phyloP scores from a whole-genome alignment of 2,797 vertebrate genomes.

The Crax fasciolata region DNA sequence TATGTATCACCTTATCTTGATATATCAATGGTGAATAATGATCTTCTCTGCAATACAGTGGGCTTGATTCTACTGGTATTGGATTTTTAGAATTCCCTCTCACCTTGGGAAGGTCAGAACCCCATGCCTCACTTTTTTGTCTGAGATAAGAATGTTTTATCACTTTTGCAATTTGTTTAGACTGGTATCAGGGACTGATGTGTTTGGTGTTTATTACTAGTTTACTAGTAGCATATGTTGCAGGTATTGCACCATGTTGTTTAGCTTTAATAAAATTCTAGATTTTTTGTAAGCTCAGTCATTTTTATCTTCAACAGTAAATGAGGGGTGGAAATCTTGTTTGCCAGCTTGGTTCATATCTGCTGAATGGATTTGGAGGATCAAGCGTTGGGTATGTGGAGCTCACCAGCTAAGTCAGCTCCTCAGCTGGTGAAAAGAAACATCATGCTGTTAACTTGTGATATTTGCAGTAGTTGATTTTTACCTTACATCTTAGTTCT shows the following conservation, averaged over 20 bases:
- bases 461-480: not conserved
- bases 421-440: not conserved
- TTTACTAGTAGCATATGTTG: accelerated
- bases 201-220: accelerated
- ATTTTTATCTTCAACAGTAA: not conserved
- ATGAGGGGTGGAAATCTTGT: not conserved
- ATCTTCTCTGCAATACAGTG: not conserved
- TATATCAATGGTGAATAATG: not conserved
- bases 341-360: not conserved
- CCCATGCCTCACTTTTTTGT: not conserved
- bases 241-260: accelerated
- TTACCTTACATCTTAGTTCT: not conserved
- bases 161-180: not conserved
- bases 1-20: not conserved
- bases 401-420: not conserved
- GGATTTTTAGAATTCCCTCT: not conserved
- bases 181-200: not conserved
- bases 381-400: not conserved
- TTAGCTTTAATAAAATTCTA: not conserved
- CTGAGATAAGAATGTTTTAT: not conserved
- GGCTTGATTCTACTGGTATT: not conserved
- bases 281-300: accelerated
- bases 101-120: not conserved
- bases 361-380: not conserved
- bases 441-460: not conserved